Base-by-base conservation (phyloP, 2,888 invertebrate genomes). In the Calliphora vomitoria region DNA sequence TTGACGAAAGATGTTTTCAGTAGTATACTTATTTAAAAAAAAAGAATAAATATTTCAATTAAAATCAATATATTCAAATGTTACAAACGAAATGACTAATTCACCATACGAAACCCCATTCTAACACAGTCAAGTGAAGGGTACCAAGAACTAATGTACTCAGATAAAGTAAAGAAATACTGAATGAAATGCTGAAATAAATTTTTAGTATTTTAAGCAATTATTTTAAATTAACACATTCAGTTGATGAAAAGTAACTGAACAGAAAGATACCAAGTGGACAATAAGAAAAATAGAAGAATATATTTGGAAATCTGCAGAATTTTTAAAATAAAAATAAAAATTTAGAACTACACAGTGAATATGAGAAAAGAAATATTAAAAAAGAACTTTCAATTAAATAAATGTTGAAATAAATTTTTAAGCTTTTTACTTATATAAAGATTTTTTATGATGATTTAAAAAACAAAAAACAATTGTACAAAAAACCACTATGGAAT, bases 191-290 rank as follows among this genome's bases (percentile, higher is more conserved):
- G 18, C 38, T 66, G 13, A 75, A 81, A 76, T 74, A 75, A 74
- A 72, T 62, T 81, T 82, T 55, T 83, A 71, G 84, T 88, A 89
- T 89, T 88, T 89, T 50, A 88, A 85, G 88, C 87, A 89, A 88
- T 88, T 88, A 89, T 89, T 89, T 88, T 88, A 89, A 89, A 88
- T 89, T 88, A 88, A 87, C 89, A 88, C 84, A 85, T 86, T 89
- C 89, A 90, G 90, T 89, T 88, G 88, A 72, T 79, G 68, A 87
- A 84, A 83, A 87, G 88, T 78, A 83, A 82, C 68, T 82, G 85
- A 88, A 86, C 81, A 38, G 88, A 79, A 79, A 79, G 81, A 81
- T 60, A 72, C 82, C 44, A 66, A 82, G 38, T 20, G 35, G 25
- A 84, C n/a, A 25, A 44, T 38, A 58, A 62, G 15, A 25, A 20